These are phyloP conservation scores for Melozone crissalis DNA, from an alignment of 2,113 vertebrate genomes.

Conservation along the genomic window DNA sequence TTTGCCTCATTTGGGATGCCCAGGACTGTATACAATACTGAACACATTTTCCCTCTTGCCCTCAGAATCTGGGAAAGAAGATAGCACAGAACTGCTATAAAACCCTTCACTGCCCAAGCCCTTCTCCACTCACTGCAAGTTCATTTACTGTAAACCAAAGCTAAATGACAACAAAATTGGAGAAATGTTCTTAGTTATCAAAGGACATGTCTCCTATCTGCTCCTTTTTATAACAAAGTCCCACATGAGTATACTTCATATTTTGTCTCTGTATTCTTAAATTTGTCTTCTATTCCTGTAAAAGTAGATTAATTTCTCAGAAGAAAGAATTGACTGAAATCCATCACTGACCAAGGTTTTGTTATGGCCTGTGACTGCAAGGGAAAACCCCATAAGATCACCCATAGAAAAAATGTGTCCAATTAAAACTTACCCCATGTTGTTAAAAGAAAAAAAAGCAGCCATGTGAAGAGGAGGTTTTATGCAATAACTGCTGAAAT, in stretches of 20 bases:
- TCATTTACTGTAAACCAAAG: background rate
- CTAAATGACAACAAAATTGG: background rate
- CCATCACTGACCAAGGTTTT: background rate
- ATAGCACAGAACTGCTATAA: background rate
- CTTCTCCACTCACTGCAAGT: background rate
- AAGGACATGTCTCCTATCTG: fast-evolving
- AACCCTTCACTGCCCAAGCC: background rate
- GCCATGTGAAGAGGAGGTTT: background rate
- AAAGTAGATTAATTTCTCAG: background rate
- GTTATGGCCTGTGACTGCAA: background rate
- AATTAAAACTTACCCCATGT: fast-evolving
- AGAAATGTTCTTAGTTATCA: background rate
- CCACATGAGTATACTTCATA: background rate
- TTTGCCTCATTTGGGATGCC: background rate
- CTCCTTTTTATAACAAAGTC: background rate
- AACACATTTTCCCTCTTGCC: background rate
- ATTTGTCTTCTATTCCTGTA: background rate
- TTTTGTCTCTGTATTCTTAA: background rate
- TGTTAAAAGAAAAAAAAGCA: background rate
- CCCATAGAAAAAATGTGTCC: background rate
- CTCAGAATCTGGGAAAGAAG: background rate
- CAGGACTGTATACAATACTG: background rate
- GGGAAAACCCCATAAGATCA: background rate
- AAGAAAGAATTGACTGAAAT: background rate
- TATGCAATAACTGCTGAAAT: background rate